Conservation (phyloP, 2,888 invertebrate genomes). For the Parasteatoda lunata region DNA sequence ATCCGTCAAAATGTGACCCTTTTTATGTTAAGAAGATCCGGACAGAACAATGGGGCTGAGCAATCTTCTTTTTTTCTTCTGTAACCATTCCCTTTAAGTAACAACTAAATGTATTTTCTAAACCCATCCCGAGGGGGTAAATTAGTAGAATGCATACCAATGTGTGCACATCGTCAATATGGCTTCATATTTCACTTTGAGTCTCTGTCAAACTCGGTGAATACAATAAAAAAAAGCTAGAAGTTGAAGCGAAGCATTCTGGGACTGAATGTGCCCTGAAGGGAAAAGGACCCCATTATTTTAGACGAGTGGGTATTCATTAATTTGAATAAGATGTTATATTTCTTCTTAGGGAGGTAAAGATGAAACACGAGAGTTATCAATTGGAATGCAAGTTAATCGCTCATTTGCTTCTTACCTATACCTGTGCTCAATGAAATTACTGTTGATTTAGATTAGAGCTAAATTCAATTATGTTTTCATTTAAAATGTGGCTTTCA, state of each 20-base stretch:
- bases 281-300: background rate
- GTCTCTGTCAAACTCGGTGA: background rate
- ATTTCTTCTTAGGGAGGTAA: background rate
- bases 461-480: no score
- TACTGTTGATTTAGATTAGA: no score
- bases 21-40: constrained; percentile 15
- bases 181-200: background rate
- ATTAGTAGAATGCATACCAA: background rate
- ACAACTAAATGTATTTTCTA: background rate
- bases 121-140: background rate
- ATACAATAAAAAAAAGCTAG: background rate
- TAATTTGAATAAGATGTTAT: background rate
- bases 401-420: no score
- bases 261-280: background rate
- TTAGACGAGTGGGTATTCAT: background rate
- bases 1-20: constrained; percentile 16
- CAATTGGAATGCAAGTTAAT: no score
- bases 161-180: constrained; percentile 3
- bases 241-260: background rate
- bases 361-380: no score
- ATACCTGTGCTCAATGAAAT: no score
- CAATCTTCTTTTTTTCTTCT: background rate
- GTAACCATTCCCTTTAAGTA: background rate
- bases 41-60: constrained; percentile 27
- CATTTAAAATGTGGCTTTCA: no score